These are phyloP conservation scores for Dorcus hopei DNA, from an alignment of 2,888 invertebrate species.

Conservation along the genomic window DNA sequence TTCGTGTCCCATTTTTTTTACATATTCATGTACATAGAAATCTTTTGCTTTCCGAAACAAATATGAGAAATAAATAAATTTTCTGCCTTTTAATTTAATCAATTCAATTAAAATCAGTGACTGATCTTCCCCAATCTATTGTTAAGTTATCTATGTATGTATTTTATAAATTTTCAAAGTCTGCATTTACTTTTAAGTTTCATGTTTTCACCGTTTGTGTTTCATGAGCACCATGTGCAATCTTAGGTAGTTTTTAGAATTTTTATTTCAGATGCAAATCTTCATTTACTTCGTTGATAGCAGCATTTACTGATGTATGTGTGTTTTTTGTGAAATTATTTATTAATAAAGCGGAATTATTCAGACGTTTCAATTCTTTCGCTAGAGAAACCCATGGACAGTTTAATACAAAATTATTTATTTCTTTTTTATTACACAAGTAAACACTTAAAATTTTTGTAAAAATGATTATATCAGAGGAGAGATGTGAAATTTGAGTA, in stretches of 20 bases:
- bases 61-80: not conserved
- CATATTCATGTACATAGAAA: not conserved
- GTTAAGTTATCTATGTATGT: not conserved
- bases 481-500: too few species aligned
- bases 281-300: constrained; percentile 3
- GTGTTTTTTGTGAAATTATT: constrained; percentile 14
- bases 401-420: not conserved
- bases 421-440: not conserved
- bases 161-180: constrained; percentile 2
- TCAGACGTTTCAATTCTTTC: not conserved
- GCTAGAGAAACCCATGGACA: too few species aligned
- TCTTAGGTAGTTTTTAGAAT: not conserved
- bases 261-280: constrained; percentile 2
- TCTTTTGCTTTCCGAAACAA: not conserved
- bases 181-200: not conserved
- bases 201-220: not conserved
- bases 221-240: constrained; percentile 4
- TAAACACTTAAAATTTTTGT: not conserved
- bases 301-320: constrained; percentile 9
- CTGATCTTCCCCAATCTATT: not conserved
- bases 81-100: not conserved
- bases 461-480: not conserved
- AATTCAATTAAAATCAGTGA: not conserved
- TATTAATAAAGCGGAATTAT: constrained; percentile 9
- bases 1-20: constrained; percentile 1